phyloP scores from a whole-genome alignment of 1,140 invertebrate genomes.

The Helicoverpa armigera region DNA sequence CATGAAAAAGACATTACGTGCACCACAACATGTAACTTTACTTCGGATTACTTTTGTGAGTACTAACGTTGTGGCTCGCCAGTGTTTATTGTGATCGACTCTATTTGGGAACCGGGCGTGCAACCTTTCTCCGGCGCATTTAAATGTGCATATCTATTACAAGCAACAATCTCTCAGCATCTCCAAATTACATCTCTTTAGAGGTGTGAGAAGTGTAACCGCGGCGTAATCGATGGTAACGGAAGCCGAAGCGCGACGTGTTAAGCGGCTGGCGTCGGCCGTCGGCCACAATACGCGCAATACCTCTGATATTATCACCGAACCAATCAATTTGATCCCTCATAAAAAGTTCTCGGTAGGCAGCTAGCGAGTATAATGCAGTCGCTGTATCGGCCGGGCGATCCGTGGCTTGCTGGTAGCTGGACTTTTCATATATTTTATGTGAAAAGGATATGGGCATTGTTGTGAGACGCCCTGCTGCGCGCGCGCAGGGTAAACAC shows the following conservation, averaged over 20 bases:
- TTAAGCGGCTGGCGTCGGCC: constrained; percentile 46
- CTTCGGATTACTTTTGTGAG: constrained; percentile 47
- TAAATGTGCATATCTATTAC: constrained; percentile 70
- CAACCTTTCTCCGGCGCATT: constrained; percentile 58
- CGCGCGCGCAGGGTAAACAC: constrained; percentile 79
- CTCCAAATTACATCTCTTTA: constrained; percentile 67
- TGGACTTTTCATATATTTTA: constrained; percentile 85
- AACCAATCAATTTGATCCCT: constrained; percentile 86
- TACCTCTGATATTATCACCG: constrained; percentile 78
- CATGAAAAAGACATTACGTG: constrained; percentile 65
- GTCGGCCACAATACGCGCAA: constrained; percentile 71
- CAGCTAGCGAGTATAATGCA: constrained; percentile 76
- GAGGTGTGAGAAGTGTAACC: constrained; percentile 72
- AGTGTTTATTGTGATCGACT: constrained; percentile 32
- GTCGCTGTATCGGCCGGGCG: constrained; percentile 75
- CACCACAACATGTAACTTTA: constrained; percentile 54
- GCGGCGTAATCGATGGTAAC: constrained; percentile 60
- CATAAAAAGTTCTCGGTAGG: constrained; percentile 83
- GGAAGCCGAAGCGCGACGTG: constrained; percentile 54
- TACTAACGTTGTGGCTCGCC: constrained; percentile 24
- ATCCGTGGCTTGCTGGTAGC: constrained; percentile 78
- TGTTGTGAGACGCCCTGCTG: constrained; percentile 80
- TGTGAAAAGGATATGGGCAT: constrained; percentile 85
- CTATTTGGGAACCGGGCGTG: constrained; percentile 13
- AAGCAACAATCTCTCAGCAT: constrained; percentile 56